phyloP scores from a whole-genome alignment of 2,113 vertebrate species.

The Heterotilapia buettikoferi region DNA sequence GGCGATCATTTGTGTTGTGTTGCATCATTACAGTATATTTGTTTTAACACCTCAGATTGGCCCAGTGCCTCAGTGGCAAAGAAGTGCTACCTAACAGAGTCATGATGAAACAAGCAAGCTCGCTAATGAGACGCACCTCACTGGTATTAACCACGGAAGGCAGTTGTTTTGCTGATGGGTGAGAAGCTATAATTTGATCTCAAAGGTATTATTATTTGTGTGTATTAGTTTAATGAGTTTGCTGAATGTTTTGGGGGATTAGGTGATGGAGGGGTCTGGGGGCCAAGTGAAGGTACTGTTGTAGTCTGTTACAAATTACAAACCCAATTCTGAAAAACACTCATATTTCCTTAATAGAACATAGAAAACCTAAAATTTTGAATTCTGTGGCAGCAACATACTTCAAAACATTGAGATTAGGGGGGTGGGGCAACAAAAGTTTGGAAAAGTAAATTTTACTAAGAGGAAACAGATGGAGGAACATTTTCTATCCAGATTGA shows the following conservation, averaged over 20 bases:
- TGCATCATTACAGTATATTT: background rate
- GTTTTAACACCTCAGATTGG: background rate
- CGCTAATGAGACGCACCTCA: background rate
- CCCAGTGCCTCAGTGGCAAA: background rate
- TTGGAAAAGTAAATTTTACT: background rate
- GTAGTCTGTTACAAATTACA: background rate
- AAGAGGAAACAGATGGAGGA: background rate
- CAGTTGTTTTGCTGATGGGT: background rate
- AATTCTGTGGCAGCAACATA: background rate
- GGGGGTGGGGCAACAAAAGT: background rate
- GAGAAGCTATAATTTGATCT: constrained; percentile 9
- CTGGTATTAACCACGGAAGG: background rate
- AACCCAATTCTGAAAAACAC: background rate
- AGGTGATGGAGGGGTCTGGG: background rate
- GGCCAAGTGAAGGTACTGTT: background rate
- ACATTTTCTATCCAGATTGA: background rate
- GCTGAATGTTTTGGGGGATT: background rate
- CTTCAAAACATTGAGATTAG: background rate
- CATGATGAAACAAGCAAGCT: background rate
- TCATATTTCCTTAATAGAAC: background rate
- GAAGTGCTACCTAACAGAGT: background rate
- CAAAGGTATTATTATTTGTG: background rate
- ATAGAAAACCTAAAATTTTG: background rate
- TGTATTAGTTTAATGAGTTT: background rate
- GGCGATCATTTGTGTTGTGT: background rate